phyloP scores from a whole-genome alignment of 2,113 vertebrate species.

The Cyphomyrus discorhynchus region DNA sequence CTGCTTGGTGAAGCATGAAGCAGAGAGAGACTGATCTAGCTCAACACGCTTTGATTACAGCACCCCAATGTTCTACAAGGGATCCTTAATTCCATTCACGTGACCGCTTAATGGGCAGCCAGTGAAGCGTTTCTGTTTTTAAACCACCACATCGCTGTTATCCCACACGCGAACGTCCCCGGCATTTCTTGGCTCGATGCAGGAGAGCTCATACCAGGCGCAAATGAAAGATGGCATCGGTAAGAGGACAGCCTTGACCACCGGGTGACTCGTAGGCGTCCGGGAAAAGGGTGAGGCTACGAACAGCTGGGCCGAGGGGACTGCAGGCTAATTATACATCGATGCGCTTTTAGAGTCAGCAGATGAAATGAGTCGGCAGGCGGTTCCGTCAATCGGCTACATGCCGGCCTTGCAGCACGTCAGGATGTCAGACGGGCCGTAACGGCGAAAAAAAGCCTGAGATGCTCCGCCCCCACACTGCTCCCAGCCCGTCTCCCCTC shows the following conservation, averaged over 20 bases:
- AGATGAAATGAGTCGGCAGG: neutral
- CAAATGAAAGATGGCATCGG: neutral
- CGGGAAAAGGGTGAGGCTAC: neutral
- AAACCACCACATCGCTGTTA: neutral
- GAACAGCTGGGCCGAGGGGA: neutral
- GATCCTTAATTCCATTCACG: neutral
- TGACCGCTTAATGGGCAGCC: neutral
- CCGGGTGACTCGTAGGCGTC: neutral
- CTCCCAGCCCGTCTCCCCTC: neutral
- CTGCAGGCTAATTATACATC: conserved; percentile 1
- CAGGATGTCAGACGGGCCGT: neutral
- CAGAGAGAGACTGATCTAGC: neutral
- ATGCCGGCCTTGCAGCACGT: neutral
- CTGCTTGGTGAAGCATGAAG: neutral
- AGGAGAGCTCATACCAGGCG: neutral
- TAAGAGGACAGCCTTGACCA: neutral
- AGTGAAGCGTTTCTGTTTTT: neutral
- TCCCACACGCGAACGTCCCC: neutral
- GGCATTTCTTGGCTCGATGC: neutral
- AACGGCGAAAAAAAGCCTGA: neutral
- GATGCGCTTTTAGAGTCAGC: neutral
- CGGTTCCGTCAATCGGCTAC: neutral
- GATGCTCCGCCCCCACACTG: neutral
- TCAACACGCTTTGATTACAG: neutral
- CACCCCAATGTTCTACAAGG: neutral